Percentiles rank a stretch among this genome's conserved stretches.
Evolutionary conservation across 2,888 invertebrate species (phyloP).

Genomic region (Sesamia inferens): DNA sequence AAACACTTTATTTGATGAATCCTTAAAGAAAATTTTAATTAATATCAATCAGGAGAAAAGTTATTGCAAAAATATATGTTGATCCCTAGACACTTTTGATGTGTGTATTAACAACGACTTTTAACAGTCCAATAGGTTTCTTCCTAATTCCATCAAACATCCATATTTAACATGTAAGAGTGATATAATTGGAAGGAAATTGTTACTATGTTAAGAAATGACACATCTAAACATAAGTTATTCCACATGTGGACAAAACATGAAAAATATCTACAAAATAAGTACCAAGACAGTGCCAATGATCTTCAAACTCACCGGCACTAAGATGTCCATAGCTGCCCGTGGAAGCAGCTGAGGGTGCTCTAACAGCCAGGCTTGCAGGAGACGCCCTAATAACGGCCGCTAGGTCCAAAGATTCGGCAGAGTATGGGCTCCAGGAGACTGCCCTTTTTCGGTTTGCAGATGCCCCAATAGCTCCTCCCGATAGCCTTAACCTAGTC

Average conservation of each 20-base stretch:
- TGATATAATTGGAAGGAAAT: neutral
- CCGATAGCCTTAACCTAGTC: constrained; percentile 84
- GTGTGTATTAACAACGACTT: neutral
- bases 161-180: no score
- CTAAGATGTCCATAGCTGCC: constrained; percentile 99
- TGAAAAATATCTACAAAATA: constrained; percentile 41
- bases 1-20: no score
- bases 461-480: constrained; percentile 85
- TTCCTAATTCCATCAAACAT: neutral
- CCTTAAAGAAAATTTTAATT: no score
- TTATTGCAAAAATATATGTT: no score
- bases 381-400: constrained; percentile 99
- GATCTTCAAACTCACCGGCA: constrained; percentile 91
- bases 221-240: neutral
- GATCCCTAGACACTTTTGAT: no score
- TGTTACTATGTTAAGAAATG: constrained; percentile 1
- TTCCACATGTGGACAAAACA: constrained; percentile 4
- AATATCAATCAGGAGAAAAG: no score
- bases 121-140: neutral
- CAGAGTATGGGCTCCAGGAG: constrained; percentile 98
- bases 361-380: constrained; percentile 96
- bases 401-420: constrained; percentile 97
- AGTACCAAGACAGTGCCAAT: constrained; percentile 57
- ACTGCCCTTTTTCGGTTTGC: constrained; percentile 97
- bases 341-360: constrained; percentile 94